A percentile compares a stretch with the other conserved stretches of the same genome.
These are phyloP conservation scores for Aurelia aurita DNA, from an alignment of 30 jellyfish, hydroid and myxozoan genomes.

Conservation along the genomic window DNA sequence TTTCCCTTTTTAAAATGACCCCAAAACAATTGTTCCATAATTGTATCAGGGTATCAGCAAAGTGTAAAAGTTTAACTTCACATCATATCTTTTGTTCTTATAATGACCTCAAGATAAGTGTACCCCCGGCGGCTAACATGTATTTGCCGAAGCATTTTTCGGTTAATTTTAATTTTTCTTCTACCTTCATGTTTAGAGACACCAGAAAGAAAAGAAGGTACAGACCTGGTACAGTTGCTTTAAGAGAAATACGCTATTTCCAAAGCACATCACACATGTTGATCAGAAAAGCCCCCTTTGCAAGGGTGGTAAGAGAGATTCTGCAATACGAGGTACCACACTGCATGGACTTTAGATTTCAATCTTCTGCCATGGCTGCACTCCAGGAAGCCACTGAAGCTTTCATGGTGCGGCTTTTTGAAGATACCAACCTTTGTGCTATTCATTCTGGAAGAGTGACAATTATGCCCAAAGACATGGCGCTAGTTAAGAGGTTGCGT, in stretches of 20 bases:
- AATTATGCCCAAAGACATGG: slow-evolving; percentile 64
- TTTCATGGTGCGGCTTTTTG: slow-evolving; percentile 51
- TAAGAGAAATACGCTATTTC: slow-evolving; percentile 52
- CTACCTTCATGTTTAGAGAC: too few species aligned
- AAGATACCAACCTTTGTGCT: slow-evolving; percentile 55
- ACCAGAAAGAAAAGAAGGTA: slow-evolving; percentile 2
- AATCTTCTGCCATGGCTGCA: slow-evolving; percentile 47
- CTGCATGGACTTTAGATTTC: slow-evolving; percentile 28
- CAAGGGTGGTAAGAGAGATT: slow-evolving; percentile 50
- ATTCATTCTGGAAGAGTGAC: slow-evolving; percentile 74
- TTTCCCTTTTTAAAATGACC: too few species aligned
- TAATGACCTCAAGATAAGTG: too few species aligned
- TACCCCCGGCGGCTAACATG: too few species aligned
- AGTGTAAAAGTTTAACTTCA: too few species aligned
- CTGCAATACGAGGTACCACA: slow-evolving; percentile 1
- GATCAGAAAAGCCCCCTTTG: slow-evolving; percentile 40
- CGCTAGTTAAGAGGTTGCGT: slow-evolving; percentile 39
- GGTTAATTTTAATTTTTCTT: too few species aligned
- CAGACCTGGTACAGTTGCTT: slow-evolving; percentile 49
- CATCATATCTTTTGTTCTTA: too few species aligned
- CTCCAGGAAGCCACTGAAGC: slow-evolving; percentile 77
- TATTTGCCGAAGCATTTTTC: too few species aligned
- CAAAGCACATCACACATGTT: slow-evolving; percentile 54
- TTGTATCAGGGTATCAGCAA: too few species aligned
- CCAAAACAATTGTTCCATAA: too few species aligned